Evolutionary conservation across 2,113 vertebrate species (phyloP).

Genomic region (Polyodon spathula): DNA sequence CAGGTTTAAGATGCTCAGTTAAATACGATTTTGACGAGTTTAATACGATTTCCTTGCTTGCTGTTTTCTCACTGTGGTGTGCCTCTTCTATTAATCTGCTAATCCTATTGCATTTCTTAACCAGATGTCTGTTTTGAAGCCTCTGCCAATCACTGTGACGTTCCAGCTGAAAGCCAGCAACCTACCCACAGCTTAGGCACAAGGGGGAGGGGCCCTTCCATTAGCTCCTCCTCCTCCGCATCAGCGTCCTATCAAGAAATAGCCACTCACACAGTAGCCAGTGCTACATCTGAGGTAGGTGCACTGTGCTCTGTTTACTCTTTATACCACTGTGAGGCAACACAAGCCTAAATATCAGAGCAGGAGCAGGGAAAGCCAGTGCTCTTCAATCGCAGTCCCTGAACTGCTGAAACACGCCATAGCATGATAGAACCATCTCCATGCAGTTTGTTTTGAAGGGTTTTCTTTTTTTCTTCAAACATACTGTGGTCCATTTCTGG

Average conservation of each 20-base stretch:
- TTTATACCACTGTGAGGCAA: too few relatives aligned
- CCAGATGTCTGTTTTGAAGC: conserved; percentile 44
- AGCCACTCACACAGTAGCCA: conserved; percentile 62
- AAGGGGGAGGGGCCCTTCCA: conserved; percentile 41
- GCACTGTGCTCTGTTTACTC: background rate
- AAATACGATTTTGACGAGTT: too few relatives aligned
- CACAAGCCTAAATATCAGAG: too few relatives aligned
- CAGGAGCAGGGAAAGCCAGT: too few relatives aligned
- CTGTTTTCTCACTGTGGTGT: background rate
- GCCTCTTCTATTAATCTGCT: background rate
- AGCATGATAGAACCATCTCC: too few relatives aligned
- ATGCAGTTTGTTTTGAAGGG: too few relatives aligned
- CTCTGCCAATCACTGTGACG: conserved; percentile 25
- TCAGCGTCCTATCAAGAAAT: conserved; percentile 69
- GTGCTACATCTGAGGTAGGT: conserved; percentile 69
- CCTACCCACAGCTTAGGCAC: conserved; percentile 26
- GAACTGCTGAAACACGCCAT: too few relatives aligned
- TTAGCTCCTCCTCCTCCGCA: conserved; percentile 53
- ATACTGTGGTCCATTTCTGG: too few relatives aligned
- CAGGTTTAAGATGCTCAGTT: too few relatives aligned
- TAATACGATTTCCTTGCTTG: background rate
- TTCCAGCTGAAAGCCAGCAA: conserved; percentile 22
- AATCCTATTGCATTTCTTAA: too few relatives aligned
- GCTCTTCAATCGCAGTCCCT: too few relatives aligned
- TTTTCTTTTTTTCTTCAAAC: too few relatives aligned